Base-by-base conservation (phyloP, 2,888 invertebrate species). In the Melangyna quadrimaculata region DNA sequence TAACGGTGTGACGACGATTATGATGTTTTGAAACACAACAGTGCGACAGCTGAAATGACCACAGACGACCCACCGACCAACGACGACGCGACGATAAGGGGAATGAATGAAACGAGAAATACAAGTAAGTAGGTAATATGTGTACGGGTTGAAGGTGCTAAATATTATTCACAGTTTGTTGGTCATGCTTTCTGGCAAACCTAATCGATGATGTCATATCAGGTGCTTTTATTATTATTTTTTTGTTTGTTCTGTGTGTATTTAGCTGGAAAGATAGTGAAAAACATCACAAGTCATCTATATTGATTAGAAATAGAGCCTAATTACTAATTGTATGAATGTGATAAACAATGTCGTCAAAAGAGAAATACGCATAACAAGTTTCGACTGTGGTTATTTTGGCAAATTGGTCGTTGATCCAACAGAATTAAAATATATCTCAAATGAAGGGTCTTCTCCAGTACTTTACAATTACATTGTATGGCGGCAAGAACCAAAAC, bases 171-270 rank as follows among this genome's bases (percentile, higher is more conserved):
- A 79, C 37, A 45, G 24, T 57, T 48, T 22, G 51, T 63, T 57
- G 48, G 74, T 78, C 79, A 75, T 75, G 59, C 63, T 83, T 83
- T 78, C 59, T 67, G 75, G 75, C 40, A 61, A 80, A 75, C 55
- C 61, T 72, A 59, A 69, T 79, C 75, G 84, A 77, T 84, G 84
- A 84, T 72, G 75, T 84, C 84, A 84, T 77, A 53, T 67, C 74
- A 22, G 43, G 45, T 43, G 73, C n/a, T 53, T 69, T 27, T 37
- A 32, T 69, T 29, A 19, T 32, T 51, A 22, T 65, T 67, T 32
- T 24, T 45, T 59, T n/a, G n/a, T n/a, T n/a, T n/a, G n/a, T 55
- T 32, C 17, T 71, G 7, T 67, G 63, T 71, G 17, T 43, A 53
- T 43, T 45, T 67, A 57, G 48, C n/a, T 67, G 22, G 29, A 48